Evolutionary conservation across 1,140 invertebrate species (phyloP).

Genomic region (Melipona quadrifasciata): DNA sequence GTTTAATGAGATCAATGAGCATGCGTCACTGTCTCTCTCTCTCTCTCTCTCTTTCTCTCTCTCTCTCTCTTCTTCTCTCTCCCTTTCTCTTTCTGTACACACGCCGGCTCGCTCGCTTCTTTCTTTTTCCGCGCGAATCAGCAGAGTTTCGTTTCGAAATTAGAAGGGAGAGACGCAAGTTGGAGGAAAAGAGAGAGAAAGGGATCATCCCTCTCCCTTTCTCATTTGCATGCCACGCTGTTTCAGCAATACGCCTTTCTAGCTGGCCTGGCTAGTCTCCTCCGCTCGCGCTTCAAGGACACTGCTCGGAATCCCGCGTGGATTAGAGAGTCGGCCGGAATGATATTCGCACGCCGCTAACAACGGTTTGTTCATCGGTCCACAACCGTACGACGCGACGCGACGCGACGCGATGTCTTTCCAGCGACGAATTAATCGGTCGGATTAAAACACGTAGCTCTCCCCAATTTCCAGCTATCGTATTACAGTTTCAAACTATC

Average conservation of each 20-base stretch:
- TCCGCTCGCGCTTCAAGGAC: conserved; percentile 19
- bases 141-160: conserved; percentile 23
- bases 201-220: conserved; percentile 17
- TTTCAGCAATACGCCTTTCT: conserved; percentile 11
- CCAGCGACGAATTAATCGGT: conserved; percentile 14
- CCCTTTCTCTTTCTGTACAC: too few species aligned
- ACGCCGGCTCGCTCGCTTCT: neutral
- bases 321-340: conserved; percentile 3
- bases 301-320: neutral
- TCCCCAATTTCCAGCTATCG: conserved; percentile 1
- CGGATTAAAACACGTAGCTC: conserved; percentile 14
- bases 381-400: neutral
- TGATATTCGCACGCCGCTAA: conserved; percentile 13
- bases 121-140: neutral
- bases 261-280: too few species aligned
- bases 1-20: conserved; percentile 33
- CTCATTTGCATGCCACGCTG: conserved; percentile 18
- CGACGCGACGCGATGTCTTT: neutral
- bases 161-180: too few species aligned
- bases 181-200: too few species aligned
- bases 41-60: neutral
- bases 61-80: neutral
- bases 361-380: conserved; percentile 26
- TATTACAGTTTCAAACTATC: neutral
- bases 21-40: conserved; percentile 11